A percentile compares a stretch with the other conserved stretches of the same genome.
phyloP scores from a whole-genome alignment of 2,113 vertebrate species.

The Danionella cerebrum region DNA sequence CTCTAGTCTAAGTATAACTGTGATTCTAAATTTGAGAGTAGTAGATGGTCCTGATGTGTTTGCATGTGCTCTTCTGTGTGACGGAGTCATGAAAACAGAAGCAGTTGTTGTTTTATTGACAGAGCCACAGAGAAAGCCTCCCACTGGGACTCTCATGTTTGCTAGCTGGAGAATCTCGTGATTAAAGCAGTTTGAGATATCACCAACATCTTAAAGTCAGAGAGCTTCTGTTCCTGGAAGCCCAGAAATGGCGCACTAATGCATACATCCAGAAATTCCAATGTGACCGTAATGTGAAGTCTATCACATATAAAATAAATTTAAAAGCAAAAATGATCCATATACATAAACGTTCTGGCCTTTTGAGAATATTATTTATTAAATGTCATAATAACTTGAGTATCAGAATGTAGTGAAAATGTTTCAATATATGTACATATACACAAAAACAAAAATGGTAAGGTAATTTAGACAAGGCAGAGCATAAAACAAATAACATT shows the following conservation, averaged over 20 bases:
- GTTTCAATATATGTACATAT: too few species aligned
- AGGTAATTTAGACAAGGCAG: too few species aligned
- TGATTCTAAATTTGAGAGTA: background rate
- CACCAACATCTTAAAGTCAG: background rate
- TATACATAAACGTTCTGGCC: too few species aligned
- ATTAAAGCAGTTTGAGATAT: background rate
- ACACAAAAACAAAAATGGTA: too few species aligned
- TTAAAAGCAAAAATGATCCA: too few species aligned
- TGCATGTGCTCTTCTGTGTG: background rate
- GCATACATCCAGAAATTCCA: background rate
- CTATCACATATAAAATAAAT: too few species aligned
- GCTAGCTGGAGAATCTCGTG: conserved; percentile 8
- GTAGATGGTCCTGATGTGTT: background rate
- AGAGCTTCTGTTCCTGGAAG: background rate
- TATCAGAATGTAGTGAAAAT: too few species aligned
- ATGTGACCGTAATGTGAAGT: too few species aligned
- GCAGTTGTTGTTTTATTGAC: conserved; percentile 25
- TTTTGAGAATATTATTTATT: too few species aligned
- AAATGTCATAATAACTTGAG: too few species aligned
- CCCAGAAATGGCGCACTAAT: background rate
- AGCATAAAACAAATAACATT: too few species aligned
- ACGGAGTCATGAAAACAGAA: background rate
- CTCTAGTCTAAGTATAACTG: background rate
- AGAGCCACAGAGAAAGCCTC: background rate
- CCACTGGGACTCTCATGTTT: background rate